phyloP scores from a whole-genome alignment of 2,797 vertebrate genomes.

The Sciurus vulgaris region DNA sequence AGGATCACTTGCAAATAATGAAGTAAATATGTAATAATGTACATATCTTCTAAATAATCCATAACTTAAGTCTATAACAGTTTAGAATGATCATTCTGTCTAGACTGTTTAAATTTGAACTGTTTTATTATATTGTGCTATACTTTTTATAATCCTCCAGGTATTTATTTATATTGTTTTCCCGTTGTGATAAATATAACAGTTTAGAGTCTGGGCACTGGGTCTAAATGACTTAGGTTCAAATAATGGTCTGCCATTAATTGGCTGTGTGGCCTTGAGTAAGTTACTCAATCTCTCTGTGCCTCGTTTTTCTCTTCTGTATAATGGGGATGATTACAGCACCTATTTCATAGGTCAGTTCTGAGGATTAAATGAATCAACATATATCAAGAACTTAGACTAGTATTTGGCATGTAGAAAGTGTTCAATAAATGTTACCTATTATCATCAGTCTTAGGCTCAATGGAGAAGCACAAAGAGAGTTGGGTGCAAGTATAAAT shows the following conservation, averaged over 20 bases:
- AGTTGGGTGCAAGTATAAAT: neutral
- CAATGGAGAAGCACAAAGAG: neutral
- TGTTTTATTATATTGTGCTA: neutral
- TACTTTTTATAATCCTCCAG: neutral
- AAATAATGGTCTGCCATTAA: neutral
- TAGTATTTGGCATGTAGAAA: neutral
- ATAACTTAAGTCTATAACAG: neutral
- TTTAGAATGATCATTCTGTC: neutral
- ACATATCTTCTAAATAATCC: neutral
- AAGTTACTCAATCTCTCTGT: neutral
- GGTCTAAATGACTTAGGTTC: neutral
- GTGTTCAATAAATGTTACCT: neutral
- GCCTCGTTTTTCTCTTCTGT: neutral
- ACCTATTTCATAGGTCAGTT: neutral
- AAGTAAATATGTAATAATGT: neutral
- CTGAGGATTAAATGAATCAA: neutral
- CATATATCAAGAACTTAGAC: neutral
- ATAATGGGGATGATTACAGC: neutral
- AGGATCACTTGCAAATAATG: neutral
- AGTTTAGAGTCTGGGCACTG: neutral
- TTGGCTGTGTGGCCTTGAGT: neutral
- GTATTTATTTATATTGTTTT: neutral
- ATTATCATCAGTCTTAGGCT: neutral
- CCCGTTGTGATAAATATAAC: neutral
- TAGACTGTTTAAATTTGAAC: conserved; percentile 25